Base-by-base conservation (phyloP, 2,888 invertebrate genomes). In the Sturmia bella region DNA sequence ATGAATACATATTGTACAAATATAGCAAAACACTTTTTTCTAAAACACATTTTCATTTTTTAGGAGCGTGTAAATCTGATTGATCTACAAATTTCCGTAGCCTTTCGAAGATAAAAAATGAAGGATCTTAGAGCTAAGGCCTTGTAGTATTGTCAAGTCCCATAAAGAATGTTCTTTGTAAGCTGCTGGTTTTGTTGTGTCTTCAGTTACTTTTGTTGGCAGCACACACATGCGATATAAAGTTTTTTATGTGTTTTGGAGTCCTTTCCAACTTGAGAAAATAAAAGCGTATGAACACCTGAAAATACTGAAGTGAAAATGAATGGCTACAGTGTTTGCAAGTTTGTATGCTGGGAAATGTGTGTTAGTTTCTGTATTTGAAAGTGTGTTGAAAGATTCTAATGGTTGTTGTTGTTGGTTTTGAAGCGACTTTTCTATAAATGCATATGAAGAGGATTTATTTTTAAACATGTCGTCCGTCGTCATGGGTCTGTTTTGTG, bases 391-490 rank as follows among this genome's bases (percentile, higher is more conserved):
- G 74, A 78, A 78, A 72, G 57, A 68, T 69, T 77, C 77, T 69
- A 81, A 81, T 81, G 81, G 81, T 41, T 77, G 63, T 11, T 39
- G 52, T 32, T 69, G 45, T 50, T 50, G 70, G 64, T 72, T 32
- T 61, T 74, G 73, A 78, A 81, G 81, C 77, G 81, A 77, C 81
- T 81, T 77, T 66, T 72, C 66, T 70, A 64, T 70, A 70, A 63
- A 70, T 48, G 59, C 32, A 59, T 13, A 57, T 77, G 77, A 73
- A 82, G 81, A 68, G 68, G 72, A 81, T 74, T 74, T 82, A 77
- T 82, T 77, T 82, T 69, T 70, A 74, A 70, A 56, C 72, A 68
- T 70, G 70, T 70, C 57, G 52, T 48, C n/a, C 13, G n/a, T 32
- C 19, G 75, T 54, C 43, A 27, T 54, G 15, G 41, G 45, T 68